Conservation (phyloP, 2,888 invertebrate species). For the Lithophane ornitopus region DNA sequence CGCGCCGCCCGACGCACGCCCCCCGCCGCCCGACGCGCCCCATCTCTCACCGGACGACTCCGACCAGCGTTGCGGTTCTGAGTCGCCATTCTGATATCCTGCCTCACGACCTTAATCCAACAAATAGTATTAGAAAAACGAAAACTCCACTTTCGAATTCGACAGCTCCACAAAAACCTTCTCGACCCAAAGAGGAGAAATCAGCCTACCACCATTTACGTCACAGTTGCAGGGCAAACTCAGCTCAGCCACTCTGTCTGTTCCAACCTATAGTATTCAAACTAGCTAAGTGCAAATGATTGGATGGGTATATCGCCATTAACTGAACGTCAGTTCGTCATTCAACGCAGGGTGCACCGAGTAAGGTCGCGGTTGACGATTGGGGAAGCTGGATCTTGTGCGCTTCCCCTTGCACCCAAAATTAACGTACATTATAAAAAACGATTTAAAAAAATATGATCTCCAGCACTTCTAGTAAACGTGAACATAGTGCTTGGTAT, state of each 20-base stretch:
- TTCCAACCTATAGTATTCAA: background rate
- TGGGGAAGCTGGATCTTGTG: constrained; percentile 12
- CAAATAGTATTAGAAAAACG: constrained; percentile 7
- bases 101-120: constrained; percentile 82
- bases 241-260: constrained; percentile 2
- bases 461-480: constrained; percentile 55
- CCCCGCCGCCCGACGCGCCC: constrained; percentile 71
- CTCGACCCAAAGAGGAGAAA: background rate
- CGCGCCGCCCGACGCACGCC: constrained; percentile 60
- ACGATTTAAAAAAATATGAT: constrained; percentile 50
- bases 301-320: constrained; percentile 28
- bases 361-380: constrained; percentile 21
- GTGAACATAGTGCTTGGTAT: constrained; percentile 44
- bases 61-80: constrained; percentile 78
- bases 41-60: constrained; percentile 74
- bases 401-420: constrained; percentile 28
- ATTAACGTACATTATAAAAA: constrained; percentile 32
- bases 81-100: constrained; percentile 88
- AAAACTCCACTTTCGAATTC: constrained; percentile 1
- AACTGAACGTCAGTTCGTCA: constrained; percentile 10
- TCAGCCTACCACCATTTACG: background rate
- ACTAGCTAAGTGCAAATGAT: constrained; percentile 50
- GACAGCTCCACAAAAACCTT: constrained; percentile 12
- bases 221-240: background rate
- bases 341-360: constrained; percentile 38